Evolutionary conservation across 2,888 invertebrate species (phyloP).

Genomic region (Rhamnusium bicolor): DNA sequence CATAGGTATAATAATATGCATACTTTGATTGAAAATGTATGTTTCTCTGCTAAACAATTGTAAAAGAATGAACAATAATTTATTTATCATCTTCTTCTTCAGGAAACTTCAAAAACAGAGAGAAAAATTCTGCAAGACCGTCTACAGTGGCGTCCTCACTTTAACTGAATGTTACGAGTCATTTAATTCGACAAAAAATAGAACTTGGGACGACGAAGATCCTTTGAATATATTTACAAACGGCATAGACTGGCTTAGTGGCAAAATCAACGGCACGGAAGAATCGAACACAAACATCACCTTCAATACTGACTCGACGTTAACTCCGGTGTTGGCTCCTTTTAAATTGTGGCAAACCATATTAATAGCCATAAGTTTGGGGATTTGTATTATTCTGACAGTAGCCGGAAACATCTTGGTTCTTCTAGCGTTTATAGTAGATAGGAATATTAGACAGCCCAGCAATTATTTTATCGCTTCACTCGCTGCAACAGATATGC

Average conservation of each 20-base stretch:
- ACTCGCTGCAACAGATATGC: slow-evolving; percentile 95
- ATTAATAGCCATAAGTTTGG: slow-evolving; percentile 89
- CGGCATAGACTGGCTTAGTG: slow-evolving; percentile 48
- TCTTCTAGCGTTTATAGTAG: slow-evolving; percentile 94
- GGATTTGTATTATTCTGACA: slow-evolving; percentile 91
- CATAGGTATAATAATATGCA: too few relatives aligned
- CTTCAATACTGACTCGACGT: slow-evolving; percentile 51
- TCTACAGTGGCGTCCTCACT: slow-evolving; percentile 76
- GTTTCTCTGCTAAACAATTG: too few relatives aligned
- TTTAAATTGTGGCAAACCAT: slow-evolving; percentile 93
- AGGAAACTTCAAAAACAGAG: slow-evolving; percentile 85
- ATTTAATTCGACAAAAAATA: slow-evolving; percentile 67
- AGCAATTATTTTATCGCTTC: slow-evolving; percentile 99
- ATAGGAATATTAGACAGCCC: slow-evolving; percentile 94
- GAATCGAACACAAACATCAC: slow-evolving; percentile 45
- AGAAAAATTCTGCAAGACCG: slow-evolving; percentile 81
- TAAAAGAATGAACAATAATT: too few relatives aligned
- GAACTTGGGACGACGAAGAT: slow-evolving; percentile 63
- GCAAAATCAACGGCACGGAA: slow-evolving; percentile 38
- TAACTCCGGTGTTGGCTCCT: slow-evolving; percentile 81
- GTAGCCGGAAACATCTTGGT: slow-evolving; percentile 97
- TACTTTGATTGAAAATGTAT: too few relatives aligned
- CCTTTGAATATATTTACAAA: slow-evolving; percentile 63
- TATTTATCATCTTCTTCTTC: too few relatives aligned
- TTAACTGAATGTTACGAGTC: slow-evolving; percentile 77